Conservation (phyloP, 1,140 invertebrate species). For the Linepithema humile region DNA sequence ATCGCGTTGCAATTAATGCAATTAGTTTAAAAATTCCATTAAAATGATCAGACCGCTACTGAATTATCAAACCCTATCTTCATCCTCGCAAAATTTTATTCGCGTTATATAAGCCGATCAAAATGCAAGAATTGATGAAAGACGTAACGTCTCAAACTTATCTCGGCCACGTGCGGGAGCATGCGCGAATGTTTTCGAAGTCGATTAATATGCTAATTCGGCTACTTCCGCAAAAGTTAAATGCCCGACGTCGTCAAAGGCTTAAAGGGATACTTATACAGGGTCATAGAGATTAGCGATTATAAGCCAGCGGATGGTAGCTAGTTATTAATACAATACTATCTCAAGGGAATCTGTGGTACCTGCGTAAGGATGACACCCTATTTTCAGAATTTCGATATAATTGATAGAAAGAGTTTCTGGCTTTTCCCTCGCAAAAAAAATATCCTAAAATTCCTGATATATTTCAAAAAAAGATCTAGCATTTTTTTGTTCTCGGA, state of each 20-base stretch:
- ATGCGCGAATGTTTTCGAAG: conserved; percentile 61
- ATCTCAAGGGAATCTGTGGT: conserved; percentile 27
- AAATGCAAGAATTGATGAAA: conserved; percentile 51
- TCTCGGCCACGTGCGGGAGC: conserved; percentile 35
- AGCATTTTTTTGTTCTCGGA: too few relatives aligned
- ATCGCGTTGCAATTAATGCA: not conserved
- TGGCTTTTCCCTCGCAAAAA: not conserved
- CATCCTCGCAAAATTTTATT: not conserved
- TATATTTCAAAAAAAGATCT: not conserved
- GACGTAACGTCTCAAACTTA: conserved; percentile 28
- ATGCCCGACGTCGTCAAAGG: conserved; percentile 59
- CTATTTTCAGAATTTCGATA: conserved; percentile 15
- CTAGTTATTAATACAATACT: conserved; percentile 60
- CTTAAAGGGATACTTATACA: conserved; percentile 60
- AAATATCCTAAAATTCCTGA: not conserved
- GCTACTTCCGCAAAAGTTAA: conserved; percentile 60
- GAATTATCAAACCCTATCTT: not conserved
- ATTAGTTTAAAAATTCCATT: not conserved
- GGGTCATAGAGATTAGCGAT: conserved; percentile 63
- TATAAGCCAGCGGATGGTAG: conserved; percentile 52
- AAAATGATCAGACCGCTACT: not conserved
- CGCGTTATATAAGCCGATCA: conserved; percentile 37
- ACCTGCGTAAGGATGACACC: not conserved
- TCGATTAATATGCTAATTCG: conserved; percentile 67
- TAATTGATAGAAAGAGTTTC: conserved; percentile 45